Evolutionary conservation across 2,113 vertebrate species (phyloP), one percentile per base, ranked within the genome.

Genomic region (Elephas maximus): DNA sequence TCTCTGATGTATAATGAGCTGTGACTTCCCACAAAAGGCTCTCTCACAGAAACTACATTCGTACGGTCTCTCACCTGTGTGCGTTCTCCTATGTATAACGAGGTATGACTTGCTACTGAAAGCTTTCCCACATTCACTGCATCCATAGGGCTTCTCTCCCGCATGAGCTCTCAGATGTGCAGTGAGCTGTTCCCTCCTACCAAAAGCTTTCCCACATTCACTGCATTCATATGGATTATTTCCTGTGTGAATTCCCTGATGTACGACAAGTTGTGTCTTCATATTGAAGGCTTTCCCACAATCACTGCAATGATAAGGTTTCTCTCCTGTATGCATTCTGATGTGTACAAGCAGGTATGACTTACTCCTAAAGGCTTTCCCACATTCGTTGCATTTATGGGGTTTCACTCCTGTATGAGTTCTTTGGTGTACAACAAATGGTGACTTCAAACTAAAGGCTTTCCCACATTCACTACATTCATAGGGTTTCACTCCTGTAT

Each of bases 61-160:
- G 14, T 97, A 97, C 2, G 98, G 96, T 60, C 97, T 98, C 81
- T 98, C 98, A 20, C 98, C 96, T 1, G 95, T 98, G 53, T 98
- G 98, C 1, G 95, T 97, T 24, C 97, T 87, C 63, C 96, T 95
- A 5, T 98, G 96, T 60, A 97, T 95, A 9, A 97, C 96, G 0
- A 98, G 98, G 33, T 96, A 97, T 0, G 96, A 98, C 6, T 97
- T 98, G 89, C 97, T 98, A 45, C 97, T 98, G 92, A 98, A 98
- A 9, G 97, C 96, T 63, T 96, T 97, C 37, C 96, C 94, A n/a
- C 96, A 97, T 1, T 98, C 96, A 18, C 65, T 41, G 57, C 97
- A 97, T 1, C 93, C 95, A 1, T 95, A 98, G 14, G 97, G 97
- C 5, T 98, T 97, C 91, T 97, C 97, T 24, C 97, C 97, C 0